These are phyloP conservation scores for Beaufortia kweichowensis DNA, from an alignment of 2,113 vertebrate species.

Conservation along the genomic window DNA sequence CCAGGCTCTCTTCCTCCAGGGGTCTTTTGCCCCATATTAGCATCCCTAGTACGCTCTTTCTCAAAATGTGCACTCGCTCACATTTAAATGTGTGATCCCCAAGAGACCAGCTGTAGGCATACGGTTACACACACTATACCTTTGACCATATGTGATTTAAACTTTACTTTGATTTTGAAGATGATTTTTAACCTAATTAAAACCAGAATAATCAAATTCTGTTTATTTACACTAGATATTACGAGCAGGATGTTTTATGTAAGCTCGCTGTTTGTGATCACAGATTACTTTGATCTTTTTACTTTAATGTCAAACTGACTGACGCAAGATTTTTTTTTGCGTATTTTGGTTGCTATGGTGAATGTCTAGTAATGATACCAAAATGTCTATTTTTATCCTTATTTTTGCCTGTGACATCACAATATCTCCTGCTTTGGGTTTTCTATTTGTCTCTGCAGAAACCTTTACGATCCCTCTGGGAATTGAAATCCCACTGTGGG, in stretches of 20 bases:
- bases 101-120: slow-evolving; percentile 30
- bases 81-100: slow-evolving; percentile 38
- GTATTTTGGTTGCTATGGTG: slow-evolving; percentile 42
- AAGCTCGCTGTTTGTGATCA: slow-evolving; percentile 39
- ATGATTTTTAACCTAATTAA: too few relatives aligned
- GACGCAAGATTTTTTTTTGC: slow-evolving; percentile 43
- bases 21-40: slow-evolving; percentile 55
- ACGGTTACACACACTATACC: slow-evolving; percentile 5
- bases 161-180: background rate
- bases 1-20: slow-evolving; percentile 44
- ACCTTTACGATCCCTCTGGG: slow-evolving; percentile 38
- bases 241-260: background rate
- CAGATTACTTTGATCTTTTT: slow-evolving; percentile 47
- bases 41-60: slow-evolving; percentile 32
- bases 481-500: slow-evolving; percentile 26
- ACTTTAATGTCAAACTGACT: slow-evolving; percentile 35
- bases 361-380: slow-evolving; percentile 38
- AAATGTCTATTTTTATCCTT: slow-evolving; percentile 29
- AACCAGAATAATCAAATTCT: background rate
- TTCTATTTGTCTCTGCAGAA: background rate
- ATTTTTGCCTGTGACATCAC: slow-evolving; percentile 11
- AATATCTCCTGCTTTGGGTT: background rate
- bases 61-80: slow-evolving; percentile 19
- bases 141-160: slow-evolving; percentile 5
- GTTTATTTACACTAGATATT: background rate